phyloP scores from a whole-genome alignment of 2,113 vertebrate species.

The Antidorcas marsupialis region DNA sequence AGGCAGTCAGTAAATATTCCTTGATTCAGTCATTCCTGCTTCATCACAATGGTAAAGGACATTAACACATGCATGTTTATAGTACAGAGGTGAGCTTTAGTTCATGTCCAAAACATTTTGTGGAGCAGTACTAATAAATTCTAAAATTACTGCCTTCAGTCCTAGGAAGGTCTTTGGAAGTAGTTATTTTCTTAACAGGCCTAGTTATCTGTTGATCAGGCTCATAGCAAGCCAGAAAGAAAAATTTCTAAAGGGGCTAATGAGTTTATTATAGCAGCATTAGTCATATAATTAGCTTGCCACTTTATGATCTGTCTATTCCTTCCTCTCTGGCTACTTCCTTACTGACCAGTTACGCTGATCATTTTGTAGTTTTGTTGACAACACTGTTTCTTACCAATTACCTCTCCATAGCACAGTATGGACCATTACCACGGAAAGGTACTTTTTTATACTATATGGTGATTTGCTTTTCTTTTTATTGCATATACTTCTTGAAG shows the following conservation, averaged over 20 bases:
- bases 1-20: not conserved
- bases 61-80: not conserved
- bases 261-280: not conserved
- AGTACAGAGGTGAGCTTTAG: not conserved
- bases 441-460: not conserved
- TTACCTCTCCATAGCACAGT: not conserved
- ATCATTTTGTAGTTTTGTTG: slow-evolving; percentile 19
- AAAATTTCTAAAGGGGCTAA: not conserved
- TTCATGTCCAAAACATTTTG: not conserved
- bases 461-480: not conserved
- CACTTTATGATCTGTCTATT: not conserved
- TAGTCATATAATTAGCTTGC: not conserved
- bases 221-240: not conserved
- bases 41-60: not conserved
- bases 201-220: not conserved
- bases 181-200: not conserved
- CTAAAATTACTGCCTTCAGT: not conserved
- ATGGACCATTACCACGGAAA: not conserved
- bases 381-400: not conserved
- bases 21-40: not conserved
- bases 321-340: not conserved
- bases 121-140: not conserved
- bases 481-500: not conserved
- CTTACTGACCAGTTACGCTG: not conserved
- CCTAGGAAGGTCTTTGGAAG: not conserved